phyloP scores from a whole-genome alignment of 2,888 invertebrate species.

The Heteropelma amictum region DNA sequence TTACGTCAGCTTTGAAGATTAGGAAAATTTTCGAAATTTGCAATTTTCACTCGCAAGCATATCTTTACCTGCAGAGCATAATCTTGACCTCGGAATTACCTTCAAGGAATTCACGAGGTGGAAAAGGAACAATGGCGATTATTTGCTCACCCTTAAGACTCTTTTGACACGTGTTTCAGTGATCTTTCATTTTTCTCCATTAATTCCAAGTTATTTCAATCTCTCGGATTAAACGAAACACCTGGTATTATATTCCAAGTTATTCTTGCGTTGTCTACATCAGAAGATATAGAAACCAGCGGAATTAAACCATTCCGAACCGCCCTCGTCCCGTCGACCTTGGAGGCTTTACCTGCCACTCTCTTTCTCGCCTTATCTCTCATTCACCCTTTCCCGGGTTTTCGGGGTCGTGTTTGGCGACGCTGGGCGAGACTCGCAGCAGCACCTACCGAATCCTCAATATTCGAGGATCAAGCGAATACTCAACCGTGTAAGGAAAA shows the following conservation, averaged over 20 bases:
- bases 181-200: too few relatives aligned
- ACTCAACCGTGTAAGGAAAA: slow-evolving; percentile 14
- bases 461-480: slow-evolving; percentile 46
- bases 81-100: too few relatives aligned
- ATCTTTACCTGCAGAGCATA: too few relatives aligned
- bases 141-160: too few relatives aligned
- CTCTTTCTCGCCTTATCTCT: background rate
- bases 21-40: too few relatives aligned
- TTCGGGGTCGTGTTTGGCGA: background rate
- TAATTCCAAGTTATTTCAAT: too few relatives aligned
- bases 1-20: too few relatives aligned
- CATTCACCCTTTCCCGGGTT: background rate
- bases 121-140: too few relatives aligned
- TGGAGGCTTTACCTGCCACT: background rate
- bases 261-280: background rate
- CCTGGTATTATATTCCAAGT: background rate
- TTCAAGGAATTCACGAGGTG: too few relatives aligned
- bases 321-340: background rate
- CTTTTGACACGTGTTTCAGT: too few relatives aligned
- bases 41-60: too few relatives aligned
- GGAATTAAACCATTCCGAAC: slow-evolving; percentile 27
- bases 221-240: too few relatives aligned
- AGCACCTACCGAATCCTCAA: slow-evolving; percentile 26
- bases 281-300: slow-evolving; percentile 5
- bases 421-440: background rate